Base-by-base conservation (phyloP, 2,888 invertebrate species). In the Anthophora plumipes region DNA sequence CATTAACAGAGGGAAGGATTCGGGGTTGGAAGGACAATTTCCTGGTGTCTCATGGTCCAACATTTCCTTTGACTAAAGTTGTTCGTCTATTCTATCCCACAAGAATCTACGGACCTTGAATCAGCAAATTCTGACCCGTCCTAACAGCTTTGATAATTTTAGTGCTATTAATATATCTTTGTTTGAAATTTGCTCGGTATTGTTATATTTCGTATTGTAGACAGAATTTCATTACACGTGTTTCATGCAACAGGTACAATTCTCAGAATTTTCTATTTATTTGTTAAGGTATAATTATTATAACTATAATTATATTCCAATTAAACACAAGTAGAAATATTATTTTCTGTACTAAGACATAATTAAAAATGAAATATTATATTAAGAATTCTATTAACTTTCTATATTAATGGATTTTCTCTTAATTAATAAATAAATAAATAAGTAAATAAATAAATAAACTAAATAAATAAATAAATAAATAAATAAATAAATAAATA, bases 11-110 rank as follows among this genome's bases (percentile, higher is more conserved):
- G 54, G 39, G 61, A 76, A 76, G 69, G 82, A 76, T 68, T 71
- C 22, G 9, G 67, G 39, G 6, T 6, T 63, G 71, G 84, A 79
- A 84, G 85, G 85, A 85, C 83, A 90, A 90, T 90, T 90, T 90
- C 90, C 90, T 87, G 87, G 64, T 81, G 82, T 79, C 77, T 77
- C 71, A 83, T 82, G 86, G 71, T 68, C 79, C 85, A 80, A 72
- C 81, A 85, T 70, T 72, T 83, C 82, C 80, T 85, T 81, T 75
- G 77, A 80, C 57, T 22, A 72, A 79, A 73, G 52, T 81, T 77
- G 57, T 69, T 67, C 74, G 46, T 20, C 70, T 41, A 46, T 78
- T 78, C 68, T 50, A 43, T 77, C 46, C 48, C 37, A 11, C 37
- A 31, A 69, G 66, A 66, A 70, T 22, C 73, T 20, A 25, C 48